Conservation (phyloP, 1,140 invertebrate species). For the Drosophila leontia region DNA sequence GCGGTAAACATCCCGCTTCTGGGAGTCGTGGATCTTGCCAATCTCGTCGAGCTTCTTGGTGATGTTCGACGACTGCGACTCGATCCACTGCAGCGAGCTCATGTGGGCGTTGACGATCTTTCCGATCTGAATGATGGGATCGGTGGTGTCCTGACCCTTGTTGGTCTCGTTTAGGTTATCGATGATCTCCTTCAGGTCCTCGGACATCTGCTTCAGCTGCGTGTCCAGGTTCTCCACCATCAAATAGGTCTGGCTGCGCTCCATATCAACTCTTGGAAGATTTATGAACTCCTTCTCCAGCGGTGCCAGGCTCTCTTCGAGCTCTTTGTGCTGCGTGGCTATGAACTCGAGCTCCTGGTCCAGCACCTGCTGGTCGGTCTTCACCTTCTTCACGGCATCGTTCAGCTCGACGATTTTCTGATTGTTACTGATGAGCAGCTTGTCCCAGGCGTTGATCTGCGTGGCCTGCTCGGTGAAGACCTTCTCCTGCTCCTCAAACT, state of each 20-base stretch:
- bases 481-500: slow-evolving; percentile 97
- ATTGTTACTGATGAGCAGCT: slow-evolving; percentile 94
- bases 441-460: slow-evolving; percentile 97
- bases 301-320: slow-evolving; percentile 94
- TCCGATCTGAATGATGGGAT: slow-evolving; percentile 96
- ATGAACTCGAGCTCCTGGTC: slow-evolving; percentile 98
- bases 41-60: slow-evolving; percentile 93
- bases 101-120: slow-evolving; percentile 98
- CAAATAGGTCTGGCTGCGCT: slow-evolving; percentile 94
- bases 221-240: slow-evolving; percentile 96
- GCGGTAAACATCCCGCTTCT: slow-evolving; percentile 91
- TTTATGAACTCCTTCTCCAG: slow-evolving; percentile 92
- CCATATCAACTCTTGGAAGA: slow-evolving; percentile 91
- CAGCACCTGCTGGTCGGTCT: slow-evolving; percentile 94
- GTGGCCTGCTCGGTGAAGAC: slow-evolving; percentile 97
- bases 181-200: slow-evolving; percentile 97
- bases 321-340: slow-evolving; percentile 95
- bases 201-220: slow-evolving; percentile 96
- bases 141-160: slow-evolving; percentile 92
- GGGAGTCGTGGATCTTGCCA: slow-evolving; percentile 91
- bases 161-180: slow-evolving; percentile 96
- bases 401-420: slow-evolving; percentile 96
- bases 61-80: slow-evolving; percentile 90
- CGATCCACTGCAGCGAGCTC: slow-evolving; percentile 97
- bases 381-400: slow-evolving; percentile 93